Base-by-base conservation (phyloP, 2,797 vertebrate species). In the Crocidura indochinensis region DNA sequence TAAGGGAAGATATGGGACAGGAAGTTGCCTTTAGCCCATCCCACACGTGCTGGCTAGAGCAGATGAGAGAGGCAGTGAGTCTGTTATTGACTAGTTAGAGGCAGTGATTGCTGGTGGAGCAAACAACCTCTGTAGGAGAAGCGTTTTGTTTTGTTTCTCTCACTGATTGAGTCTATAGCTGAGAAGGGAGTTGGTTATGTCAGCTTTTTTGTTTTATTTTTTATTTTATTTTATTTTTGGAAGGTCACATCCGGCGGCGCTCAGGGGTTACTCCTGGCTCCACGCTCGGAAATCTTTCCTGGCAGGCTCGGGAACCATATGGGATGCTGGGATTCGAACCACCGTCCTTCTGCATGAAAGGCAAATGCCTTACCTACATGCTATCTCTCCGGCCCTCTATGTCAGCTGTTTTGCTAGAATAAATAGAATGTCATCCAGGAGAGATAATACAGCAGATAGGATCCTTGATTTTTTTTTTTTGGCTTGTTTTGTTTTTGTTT, bases 121-220 rank as follows among this genome's bases (percentile, higher is more conserved):
- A 77, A 74, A 74, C 46, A 4, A 29, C 46, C 10, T 71, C 38
- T 73, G 3, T 0, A 53, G n/a, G 44, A 74, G 15, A 8, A 64
- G n/a, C 51, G 2, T 72, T 31, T n/a, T 62, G 11, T 20, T 51
- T 10, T 51, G 51, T 15, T 51, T 6, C 15, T 38, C 12, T 71
- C 47, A 62, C 11, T n/a, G 26, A 51, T 29, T 22, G 27, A 72
- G 29, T 75, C 62, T 14, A 9, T 49, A 69, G 81, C 74, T 78
- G 49, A 91, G 77, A 84, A 91, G 6, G 49, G 53, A 4, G 6
- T 69, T 68, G 51, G 14, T 27, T 68, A 72, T 88, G 51, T 38
- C 56, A 80, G 1, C 8, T 71, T 65, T 67, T 80, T 75, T 20
- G 22, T 64, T 38, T 38, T 38, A 38, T 38, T 38, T 38, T 38